Evolutionary conservation across 2,113 vertebrate species (phyloP).

Genomic region (Phalacrocorax brasilianus): DNA sequence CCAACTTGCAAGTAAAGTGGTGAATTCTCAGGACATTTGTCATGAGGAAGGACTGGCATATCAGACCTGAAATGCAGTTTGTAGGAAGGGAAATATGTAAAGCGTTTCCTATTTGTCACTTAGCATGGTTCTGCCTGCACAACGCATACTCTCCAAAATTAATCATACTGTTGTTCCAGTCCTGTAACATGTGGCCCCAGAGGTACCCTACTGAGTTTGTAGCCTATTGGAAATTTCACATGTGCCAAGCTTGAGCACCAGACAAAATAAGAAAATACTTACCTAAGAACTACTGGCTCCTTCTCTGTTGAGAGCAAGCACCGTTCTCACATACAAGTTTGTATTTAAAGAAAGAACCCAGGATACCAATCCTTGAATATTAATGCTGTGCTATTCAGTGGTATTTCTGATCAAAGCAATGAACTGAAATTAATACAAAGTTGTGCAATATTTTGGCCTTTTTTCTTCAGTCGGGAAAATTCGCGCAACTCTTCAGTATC

Average conservation of each 20-base stretch:
- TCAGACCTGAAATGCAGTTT: neutral
- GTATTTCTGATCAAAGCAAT: neutral
- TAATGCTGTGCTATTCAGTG: neutral
- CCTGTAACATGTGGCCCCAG: neutral
- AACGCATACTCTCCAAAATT: neutral
- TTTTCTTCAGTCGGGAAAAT: neutral
- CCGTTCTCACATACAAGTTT: neutral
- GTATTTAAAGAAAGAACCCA: neutral
- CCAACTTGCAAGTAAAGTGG: neutral
- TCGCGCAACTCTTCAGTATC: neutral
- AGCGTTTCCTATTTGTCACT: neutral
- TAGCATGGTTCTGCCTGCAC: neutral
- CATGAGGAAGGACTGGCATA: neutral
- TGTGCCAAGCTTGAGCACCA: neutral
- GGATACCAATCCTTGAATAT: neutral
- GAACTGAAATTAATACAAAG: neutral
- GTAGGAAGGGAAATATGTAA: neutral
- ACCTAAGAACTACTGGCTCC: neutral
- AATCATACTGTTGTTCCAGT: rapidly evolving
- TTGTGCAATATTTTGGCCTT: neutral
- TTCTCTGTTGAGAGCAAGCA: neutral
- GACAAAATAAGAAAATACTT: neutral
- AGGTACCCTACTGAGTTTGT: neutral
- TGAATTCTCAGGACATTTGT: neutral
- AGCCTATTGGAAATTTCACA: neutral